Conservation (phyloP, 2,797 vertebrate species). For the Spinus pinus region DNA sequence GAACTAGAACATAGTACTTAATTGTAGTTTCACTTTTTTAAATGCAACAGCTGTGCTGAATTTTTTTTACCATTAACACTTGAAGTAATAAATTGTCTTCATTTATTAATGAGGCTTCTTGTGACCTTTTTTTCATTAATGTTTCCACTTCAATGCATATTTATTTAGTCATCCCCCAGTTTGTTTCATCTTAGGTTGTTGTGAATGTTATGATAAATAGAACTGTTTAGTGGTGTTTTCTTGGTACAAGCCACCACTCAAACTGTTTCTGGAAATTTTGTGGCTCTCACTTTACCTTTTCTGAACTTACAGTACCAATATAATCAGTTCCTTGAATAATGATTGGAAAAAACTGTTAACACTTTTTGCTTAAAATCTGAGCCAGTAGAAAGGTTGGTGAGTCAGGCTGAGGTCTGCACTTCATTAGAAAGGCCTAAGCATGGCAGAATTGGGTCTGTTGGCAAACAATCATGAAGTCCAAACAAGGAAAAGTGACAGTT, state of each 20-base stretch:
- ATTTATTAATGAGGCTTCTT: slow-evolving; percentile 80
- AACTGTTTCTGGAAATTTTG: not conserved
- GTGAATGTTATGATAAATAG: not conserved
- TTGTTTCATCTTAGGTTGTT: not conserved
- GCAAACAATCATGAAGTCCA: not conserved
- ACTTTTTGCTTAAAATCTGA: not conserved
- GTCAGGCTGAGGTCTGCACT: not conserved
- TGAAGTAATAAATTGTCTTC: slow-evolving; percentile 88
- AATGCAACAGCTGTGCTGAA: slow-evolving; percentile 92
- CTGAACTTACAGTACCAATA: not conserved
- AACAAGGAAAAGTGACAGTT: accelerated
- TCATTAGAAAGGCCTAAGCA: not conserved
- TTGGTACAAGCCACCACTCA: not conserved
- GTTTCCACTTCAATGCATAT: slow-evolving; percentile 14
- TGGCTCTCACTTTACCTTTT: not conserved
- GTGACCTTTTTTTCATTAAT: slow-evolving; percentile 76
- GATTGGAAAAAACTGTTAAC: not conserved
- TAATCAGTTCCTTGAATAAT: not conserved
- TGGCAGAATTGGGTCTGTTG: not conserved
- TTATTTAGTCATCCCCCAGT: not conserved
- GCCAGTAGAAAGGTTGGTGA: not conserved
- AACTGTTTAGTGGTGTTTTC: not conserved
- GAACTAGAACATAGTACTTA: slow-evolving; percentile 84
- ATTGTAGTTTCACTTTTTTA: slow-evolving; percentile 84
- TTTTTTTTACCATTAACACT: slow-evolving; percentile 91